Percentiles rank a stretch among this genome's conserved stretches.
Evolutionary conservation across 30 jellyfish, hydroid and myxozoan genomes (phyloP).

Genomic region (Turritopsis rubra): DNA sequence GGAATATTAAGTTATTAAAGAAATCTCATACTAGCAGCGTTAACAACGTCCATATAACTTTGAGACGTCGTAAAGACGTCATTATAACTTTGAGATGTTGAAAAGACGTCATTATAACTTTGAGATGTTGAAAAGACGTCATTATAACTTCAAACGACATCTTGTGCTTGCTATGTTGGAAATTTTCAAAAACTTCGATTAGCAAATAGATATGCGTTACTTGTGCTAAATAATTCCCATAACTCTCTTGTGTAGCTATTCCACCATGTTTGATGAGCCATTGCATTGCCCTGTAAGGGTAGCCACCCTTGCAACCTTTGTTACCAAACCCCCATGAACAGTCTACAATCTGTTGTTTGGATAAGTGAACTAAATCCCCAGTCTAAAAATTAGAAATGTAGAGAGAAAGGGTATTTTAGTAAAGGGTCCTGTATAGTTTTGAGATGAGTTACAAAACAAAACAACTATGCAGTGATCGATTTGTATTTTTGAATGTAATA

Average conservation of each 20-base stretch:
- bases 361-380: constrained; percentile 49
- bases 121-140: too few relatives aligned
- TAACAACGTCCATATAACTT: too few relatives aligned
- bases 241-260: constrained; percentile 77
- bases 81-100: too few relatives aligned
- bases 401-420: not conserved
- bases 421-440: too few relatives aligned
- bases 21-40: too few relatives aligned
- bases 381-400: constrained; percentile 40
- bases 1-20: not conserved
- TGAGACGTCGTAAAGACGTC: too few relatives aligned
- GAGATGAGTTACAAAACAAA: too few relatives aligned
- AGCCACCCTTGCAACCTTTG: constrained; percentile 97
- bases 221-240: constrained; percentile 91
- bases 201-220: constrained; percentile 13
- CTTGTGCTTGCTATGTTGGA: too few relatives aligned
- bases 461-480: not conserved
- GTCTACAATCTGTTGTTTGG: constrained; percentile 86
- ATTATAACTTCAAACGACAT: too few relatives aligned
- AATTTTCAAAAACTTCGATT: not conserved
- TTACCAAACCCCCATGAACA: constrained; percentile 98
- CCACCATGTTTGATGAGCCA: constrained; percentile 96
- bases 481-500: not conserved
- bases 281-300: constrained; percentile 94
- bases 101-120: too few relatives aligned